These are phyloP conservation scores for Actinemys pallida DNA, from an alignment of 2,113 vertebrate genomes.

Conservation along the genomic window DNA sequence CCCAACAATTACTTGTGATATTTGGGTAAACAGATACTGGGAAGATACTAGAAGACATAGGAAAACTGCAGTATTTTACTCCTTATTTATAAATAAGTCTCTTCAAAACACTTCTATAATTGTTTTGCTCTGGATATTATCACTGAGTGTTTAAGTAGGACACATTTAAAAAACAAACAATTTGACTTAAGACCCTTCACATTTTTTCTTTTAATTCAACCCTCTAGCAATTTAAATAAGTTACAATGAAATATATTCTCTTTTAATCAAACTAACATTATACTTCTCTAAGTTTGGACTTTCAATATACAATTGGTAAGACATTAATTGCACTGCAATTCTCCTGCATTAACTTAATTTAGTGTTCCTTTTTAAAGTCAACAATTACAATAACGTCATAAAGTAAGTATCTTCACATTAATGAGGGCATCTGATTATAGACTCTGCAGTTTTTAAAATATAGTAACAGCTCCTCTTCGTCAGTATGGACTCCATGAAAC, in stretches of 20 bases:
- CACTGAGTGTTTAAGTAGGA: background rate
- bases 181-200: background rate
- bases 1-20: background rate
- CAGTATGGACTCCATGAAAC: background rate
- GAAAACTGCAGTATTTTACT: background rate
- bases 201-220: background rate
- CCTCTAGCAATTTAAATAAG: background rate
- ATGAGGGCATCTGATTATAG: background rate
- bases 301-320: constrained; percentile 5
- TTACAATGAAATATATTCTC: background rate
- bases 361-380: background rate
- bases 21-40: background rate
- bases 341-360: background rate
- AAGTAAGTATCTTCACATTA: background rate
- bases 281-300: background rate
- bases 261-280: constrained; percentile 14
- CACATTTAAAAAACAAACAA: background rate
- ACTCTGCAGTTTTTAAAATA: background rate
- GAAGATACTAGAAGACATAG: background rate
- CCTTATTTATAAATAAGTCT: background rate
- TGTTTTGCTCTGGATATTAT: background rate
- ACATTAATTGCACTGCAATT: constrained; percentile 1
- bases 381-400: background rate
- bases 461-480: background rate
- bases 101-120: background rate